These are phyloP conservation scores for Ectropis crepuscularia DNA, from an alignment of 2,888 invertebrate species.

Conservation along the genomic window DNA sequence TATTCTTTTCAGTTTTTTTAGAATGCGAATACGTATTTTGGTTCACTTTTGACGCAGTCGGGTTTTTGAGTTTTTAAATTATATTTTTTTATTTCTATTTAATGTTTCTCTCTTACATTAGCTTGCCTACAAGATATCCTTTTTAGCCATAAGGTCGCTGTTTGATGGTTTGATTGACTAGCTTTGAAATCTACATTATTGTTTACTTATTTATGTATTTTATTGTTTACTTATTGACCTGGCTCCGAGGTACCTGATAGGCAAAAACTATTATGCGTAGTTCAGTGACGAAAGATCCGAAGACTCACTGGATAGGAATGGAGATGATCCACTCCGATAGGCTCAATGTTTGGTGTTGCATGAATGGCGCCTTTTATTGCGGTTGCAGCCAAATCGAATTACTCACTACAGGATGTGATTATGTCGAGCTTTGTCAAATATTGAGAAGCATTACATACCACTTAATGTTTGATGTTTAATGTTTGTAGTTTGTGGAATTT, in stretches of 20 bases:
- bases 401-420: constrained; percentile 14
- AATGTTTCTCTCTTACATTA: too few relatives aligned
- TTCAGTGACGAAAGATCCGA: constrained; percentile 15
- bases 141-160: too few relatives aligned
- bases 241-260: constrained; percentile 11
- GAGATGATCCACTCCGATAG: constrained; percentile 42
- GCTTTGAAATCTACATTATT: too few relatives aligned
- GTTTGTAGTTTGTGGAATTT: too few relatives aligned
- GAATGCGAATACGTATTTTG: too few relatives aligned
- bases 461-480: too few relatives aligned
- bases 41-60: too few relatives aligned
- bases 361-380: constrained; percentile 36
- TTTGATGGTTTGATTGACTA: too few relatives aligned
- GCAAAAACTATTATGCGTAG: constrained; percentile 16
- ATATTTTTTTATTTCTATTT: too few relatives aligned
- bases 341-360: constrained; percentile 31
- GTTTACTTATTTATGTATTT: not conserved
- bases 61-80: too few relatives aligned
- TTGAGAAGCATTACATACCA: not conserved
- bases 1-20: too few relatives aligned
- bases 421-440: constrained; percentile 13
- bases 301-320: constrained; percentile 39
- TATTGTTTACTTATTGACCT: not conserved
- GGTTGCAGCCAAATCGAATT: constrained; percentile 31
- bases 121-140: too few relatives aligned